A percentile compares a stretch with the other conserved stretches of the same genome.
phyloP scores from a whole-genome alignment of 2,888 invertebrate genomes.

The Meghimatium bilineatum region DNA sequence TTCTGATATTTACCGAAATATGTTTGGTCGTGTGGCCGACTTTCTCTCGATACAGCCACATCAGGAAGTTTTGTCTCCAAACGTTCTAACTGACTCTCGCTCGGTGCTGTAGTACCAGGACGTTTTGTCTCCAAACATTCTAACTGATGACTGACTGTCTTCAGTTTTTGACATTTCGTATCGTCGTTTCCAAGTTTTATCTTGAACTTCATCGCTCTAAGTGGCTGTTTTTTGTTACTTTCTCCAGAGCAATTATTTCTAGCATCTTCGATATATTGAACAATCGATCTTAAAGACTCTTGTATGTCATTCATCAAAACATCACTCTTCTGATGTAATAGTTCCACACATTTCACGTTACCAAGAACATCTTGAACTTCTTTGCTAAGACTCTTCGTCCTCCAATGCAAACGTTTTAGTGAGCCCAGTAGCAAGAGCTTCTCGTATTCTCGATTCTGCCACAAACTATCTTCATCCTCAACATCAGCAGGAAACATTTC shows the following conservation, averaged over 20 bases:
- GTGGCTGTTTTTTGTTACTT: not conserved
- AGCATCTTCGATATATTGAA: not conserved
- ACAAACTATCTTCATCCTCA: constrained; percentile 41
- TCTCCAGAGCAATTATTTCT: not conserved
- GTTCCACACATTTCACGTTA: not conserved
- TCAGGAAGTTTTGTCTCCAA: too few relatives aligned
- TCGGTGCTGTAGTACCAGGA: not conserved
- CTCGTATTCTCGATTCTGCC: constrained; percentile 33
- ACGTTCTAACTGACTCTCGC: not conserved
- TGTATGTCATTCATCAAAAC: not conserved
- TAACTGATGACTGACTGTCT: not conserved
- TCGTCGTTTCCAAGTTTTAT: not conserved
- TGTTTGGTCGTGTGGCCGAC: not conserved
- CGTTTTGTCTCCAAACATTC: too few relatives aligned
- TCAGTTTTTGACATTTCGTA: not conserved
- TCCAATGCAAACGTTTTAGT: constrained; percentile 16
- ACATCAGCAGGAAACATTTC: constrained; percentile 45
- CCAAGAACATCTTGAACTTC: not conserved
- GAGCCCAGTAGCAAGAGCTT: constrained; percentile 44
- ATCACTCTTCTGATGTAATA: not conserved
- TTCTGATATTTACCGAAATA: too few relatives aligned
- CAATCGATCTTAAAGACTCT: not conserved
- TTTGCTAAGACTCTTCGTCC: not conserved
- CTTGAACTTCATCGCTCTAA: not conserved
- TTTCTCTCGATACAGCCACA: not conserved